Evolutionary conservation across 2,888 invertebrate genomes (phyloP).

Genomic region (Itoplectis maculator): DNA sequence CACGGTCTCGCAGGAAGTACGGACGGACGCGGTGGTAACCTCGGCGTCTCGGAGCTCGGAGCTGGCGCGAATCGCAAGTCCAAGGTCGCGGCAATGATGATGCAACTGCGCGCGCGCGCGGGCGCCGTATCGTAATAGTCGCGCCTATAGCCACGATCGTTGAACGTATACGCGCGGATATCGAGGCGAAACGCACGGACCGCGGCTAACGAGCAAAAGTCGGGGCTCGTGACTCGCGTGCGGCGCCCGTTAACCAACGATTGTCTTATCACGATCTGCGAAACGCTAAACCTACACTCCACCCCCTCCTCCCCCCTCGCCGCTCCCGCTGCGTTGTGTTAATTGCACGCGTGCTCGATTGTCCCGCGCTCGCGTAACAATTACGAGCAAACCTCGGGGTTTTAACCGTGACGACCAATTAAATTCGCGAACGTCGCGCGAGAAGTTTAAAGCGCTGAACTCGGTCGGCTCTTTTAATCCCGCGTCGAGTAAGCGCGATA

Average conservation of each 20-base stretch:
- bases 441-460: background rate
- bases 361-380: background rate
- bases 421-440: background rate
- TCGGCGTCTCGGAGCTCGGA: constrained; percentile 69
- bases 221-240: constrained; percentile 15
- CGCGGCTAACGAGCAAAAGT: constrained; percentile 6
- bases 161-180: constrained; percentile 6
- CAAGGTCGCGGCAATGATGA: constrained; percentile 74
- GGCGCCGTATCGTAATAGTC: constrained; percentile 12
- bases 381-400: background rate
- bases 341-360: constrained; percentile 6
- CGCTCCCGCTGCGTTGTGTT: background rate
- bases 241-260: background rate
- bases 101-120: constrained; percentile 22
- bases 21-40: constrained; percentile 81
- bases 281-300: background rate
- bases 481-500: background rate
- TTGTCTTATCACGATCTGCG: constrained; percentile 2
- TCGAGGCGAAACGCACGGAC: constrained; percentile 9
- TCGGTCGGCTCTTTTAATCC: constrained; percentile 5
- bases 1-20: constrained; percentile 78
- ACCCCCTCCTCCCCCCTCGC: too few species aligned
- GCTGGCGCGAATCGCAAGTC: constrained; percentile 75
- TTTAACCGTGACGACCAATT: constrained; percentile 8
- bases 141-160: background rate